A percentile compares a stretch with the other conserved stretches of the same genome.
Evolutionary conservation across 1,140 invertebrate species (phyloP).

Genomic region (Eumaeus atala): DNA sequence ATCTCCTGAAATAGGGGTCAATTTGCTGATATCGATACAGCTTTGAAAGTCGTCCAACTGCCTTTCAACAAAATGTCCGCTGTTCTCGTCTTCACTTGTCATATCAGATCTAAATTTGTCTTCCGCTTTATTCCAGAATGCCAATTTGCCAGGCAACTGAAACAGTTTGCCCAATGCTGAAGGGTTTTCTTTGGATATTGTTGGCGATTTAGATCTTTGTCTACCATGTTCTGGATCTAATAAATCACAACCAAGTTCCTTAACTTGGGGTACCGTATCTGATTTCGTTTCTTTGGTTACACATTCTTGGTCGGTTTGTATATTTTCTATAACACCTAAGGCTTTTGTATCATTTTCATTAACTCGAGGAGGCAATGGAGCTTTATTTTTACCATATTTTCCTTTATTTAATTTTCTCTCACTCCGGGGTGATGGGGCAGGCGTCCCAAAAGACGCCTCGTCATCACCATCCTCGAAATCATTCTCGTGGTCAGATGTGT

Average conservation of each 20-base stretch:
- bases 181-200: slow-evolving; percentile 33
- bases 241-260: background rate
- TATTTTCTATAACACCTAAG: background rate
- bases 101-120: slow-evolving; percentile 47
- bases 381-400: slow-evolving; percentile 67
- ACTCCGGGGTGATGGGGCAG: slow-evolving; percentile 58
- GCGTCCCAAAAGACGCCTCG: slow-evolving; percentile 69
- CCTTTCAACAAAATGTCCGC: slow-evolving; percentile 43
- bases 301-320: background rate
- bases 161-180: slow-evolving; percentile 61
- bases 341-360: slow-evolving; percentile 11
- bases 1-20: slow-evolving; percentile 12
- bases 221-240: slow-evolving; percentile 12
- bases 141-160: slow-evolving; percentile 65
- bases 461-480: slow-evolving; percentile 54
- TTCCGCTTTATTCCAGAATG: slow-evolving; percentile 65
- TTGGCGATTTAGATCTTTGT: slow-evolving; percentile 53
- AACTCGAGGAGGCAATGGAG: slow-evolving; percentile 49
- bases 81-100: slow-evolving; percentile 36
- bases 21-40: slow-evolving; percentile 34
- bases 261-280: background rate
- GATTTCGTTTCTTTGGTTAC: slow-evolving; percentile 4
- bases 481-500: slow-evolving; percentile 35
- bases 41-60: slow-evolving; percentile 40
- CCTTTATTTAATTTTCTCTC: slow-evolving; percentile 52